Evolutionary conservation across 2,888 invertebrate species (phyloP), one percentile per base, ranked within the genome.

Genomic region (Drosophila ustulata): DNA sequence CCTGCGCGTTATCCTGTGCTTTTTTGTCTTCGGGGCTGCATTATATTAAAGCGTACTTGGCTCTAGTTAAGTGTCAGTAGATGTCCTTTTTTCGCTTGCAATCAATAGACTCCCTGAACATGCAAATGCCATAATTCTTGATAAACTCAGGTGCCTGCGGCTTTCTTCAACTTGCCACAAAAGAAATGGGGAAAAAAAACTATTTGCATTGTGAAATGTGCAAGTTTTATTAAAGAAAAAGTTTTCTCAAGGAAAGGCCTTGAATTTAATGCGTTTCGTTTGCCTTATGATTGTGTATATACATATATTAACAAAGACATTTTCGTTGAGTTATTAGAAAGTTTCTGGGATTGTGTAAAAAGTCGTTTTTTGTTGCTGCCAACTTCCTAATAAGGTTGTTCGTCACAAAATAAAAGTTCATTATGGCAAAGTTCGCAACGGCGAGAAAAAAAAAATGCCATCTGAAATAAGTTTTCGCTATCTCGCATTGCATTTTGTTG

Each of bases 331-430:
- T 72, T 75, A 73, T 72, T 66, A 56, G 46, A 70, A 75, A 75
- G 57, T 77, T 69, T 47, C 9, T 37, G 11, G n/a, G 37, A 6
- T 47, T 30, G 34, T 11, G 32, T 30, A 8, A 30, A 30, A 62
- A 68, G 56, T 62, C 61, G 46, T 67, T 51, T 18, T 13, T 34
- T 66, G 46, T 23, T n/a, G 41, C 18, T 26, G 25, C 4, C 1
- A 58, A 64, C 43, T 58, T 65, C 43, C 45, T 71, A 75, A 75
- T 75, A 71, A 76, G 76, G 43, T 67, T 71, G 73, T 68, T 72
- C 73, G 51, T 58, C 78, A 68, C 72, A 67, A 57, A 57, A 64
- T 39, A 65, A 72, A 77, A 77, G 58, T 75, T 77, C 73, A 77
- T 76, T 75, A 71, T 56, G 43, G 25, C 26, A 62, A 52, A 71